Base-by-base conservation (phyloP, 64 coral and sea anemone species). In the Actinia tenebrosa region DNA sequence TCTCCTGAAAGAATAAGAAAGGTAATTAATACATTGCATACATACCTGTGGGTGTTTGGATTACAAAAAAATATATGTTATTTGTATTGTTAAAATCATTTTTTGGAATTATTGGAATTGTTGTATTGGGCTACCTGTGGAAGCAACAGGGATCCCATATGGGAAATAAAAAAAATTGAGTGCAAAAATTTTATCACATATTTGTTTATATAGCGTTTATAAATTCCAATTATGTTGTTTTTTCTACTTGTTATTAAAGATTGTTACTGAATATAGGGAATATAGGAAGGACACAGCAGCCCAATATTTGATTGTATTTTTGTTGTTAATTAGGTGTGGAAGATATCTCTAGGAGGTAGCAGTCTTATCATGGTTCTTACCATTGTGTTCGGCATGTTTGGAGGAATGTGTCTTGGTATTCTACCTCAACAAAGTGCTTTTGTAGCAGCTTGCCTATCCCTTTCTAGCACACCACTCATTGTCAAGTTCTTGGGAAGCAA, bases 391-490 rank as follows among this genome's bases (percentile, higher is more conserved):
- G 90, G 93, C 2, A 90, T 98, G 62, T 45, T 95, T 17, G 92
- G 90, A 60, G 96, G 96, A 10, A 71, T 66, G 16, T 93, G 90
- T 80, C 93, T 98, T 90, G 90, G 88, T 46, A 98, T 98, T 61
- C 88, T 87, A 2, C 90, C 96, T 5, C 88, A 84, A n/a, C 93
- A 92, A 88, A 98, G 96, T 80, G 88, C 91, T 52, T 98, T 98
- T 90, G 96, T 98, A 0, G 96, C 96, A 46, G 93, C 93, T 54
- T 98, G 96, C 71, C 50, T 98, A 0, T 98, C 90, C 16, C 77
- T 98, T 45, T 98, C 96, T 10, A 98, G 96, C 30, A 98, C 96
- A 64, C 96, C 96, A 26, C 93, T 98, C 83, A 90, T 98, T 26
- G 93, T 92, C 71, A 98, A 98, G 45, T 98, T 98, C 94, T 87